These are phyloP conservation scores for Frankliniella intonsa DNA, from an alignment of 2,888 invertebrate genomes.

Conservation along the genomic window DNA sequence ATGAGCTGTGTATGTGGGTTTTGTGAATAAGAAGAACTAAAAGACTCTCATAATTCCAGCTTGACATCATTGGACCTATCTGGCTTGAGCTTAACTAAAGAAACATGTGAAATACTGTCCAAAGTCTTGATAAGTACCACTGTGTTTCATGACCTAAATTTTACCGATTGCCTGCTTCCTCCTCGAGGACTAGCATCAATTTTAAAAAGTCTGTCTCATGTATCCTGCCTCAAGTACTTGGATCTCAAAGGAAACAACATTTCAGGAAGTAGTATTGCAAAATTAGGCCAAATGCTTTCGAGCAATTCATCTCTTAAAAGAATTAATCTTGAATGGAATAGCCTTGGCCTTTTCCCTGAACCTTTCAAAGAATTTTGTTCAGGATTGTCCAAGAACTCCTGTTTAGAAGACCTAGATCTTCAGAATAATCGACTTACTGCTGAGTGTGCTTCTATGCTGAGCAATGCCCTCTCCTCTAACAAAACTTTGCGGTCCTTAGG, in stretches of 20 bases:
- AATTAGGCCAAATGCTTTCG: neutral
- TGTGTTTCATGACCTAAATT: neutral
- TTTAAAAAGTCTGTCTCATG: neutral
- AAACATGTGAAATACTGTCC: neutral
- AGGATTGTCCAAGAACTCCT: neutral
- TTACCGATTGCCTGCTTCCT: neutral
- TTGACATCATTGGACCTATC: neutral
- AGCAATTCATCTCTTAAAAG: neutral
- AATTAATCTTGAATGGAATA: slow-evolving; percentile 21
- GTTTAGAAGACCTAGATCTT: neutral
- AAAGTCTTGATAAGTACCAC: neutral
- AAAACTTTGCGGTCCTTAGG: neutral
- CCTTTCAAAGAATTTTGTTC: slow-evolving; percentile 9
- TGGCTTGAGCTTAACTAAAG: neutral
- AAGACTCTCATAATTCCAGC: neutral
- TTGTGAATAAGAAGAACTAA: neutral
- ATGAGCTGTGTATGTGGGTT: neutral
- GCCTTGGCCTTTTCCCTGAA: slow-evolving; percentile 1
- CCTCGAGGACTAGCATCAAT: neutral
- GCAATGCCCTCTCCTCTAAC: neutral
- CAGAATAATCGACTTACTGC: neutral
- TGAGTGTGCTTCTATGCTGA: neutral
- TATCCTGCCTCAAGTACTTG: neutral
- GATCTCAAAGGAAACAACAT: neutral
- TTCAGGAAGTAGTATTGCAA: neutral